phyloP scores from a whole-genome alignment of 2,797 vertebrate genomes.

The Enteromius viviparus region DNA sequence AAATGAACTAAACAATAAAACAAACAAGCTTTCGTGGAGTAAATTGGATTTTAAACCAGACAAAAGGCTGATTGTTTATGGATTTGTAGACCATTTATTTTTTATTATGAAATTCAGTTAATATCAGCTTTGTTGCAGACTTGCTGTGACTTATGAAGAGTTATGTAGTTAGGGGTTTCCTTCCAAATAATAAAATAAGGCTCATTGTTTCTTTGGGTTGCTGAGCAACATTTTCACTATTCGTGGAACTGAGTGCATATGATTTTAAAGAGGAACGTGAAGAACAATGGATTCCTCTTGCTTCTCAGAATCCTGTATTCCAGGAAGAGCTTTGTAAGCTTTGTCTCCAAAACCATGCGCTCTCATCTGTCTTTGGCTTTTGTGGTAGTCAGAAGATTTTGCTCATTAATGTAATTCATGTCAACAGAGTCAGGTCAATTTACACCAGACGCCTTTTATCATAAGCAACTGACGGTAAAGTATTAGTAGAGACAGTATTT shows the following conservation, averaged over 20 bases:
- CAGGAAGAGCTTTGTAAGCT: not conserved
- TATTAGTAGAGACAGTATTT: not conserved
- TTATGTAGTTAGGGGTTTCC: constrained; percentile 18
- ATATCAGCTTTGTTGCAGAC: not conserved
- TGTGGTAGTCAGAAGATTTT: constrained; percentile 5
- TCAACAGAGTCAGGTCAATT: constrained; percentile 9
- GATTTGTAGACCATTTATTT: not conserved
- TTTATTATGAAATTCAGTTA: not conserved
- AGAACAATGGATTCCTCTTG: constrained; percentile 49
- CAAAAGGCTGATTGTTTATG: not conserved
- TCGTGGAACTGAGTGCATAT: constrained; percentile 57
- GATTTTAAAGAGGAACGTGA: constrained; percentile 37
- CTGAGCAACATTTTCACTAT: constrained; percentile 54
- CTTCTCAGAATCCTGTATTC: constrained; percentile 24
- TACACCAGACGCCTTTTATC: not conserved
- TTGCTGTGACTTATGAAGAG: not conserved
- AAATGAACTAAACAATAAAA: constrained; percentile 23
- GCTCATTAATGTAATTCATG: constrained; percentile 7
- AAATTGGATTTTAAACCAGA: constrained; percentile 38
- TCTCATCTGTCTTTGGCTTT: not conserved
- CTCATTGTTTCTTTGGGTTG: constrained; percentile 58
- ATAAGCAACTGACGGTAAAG: not conserved
- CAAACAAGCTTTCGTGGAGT: constrained; percentile 1
- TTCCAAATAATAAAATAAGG: constrained; percentile 40
- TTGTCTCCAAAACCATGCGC: not conserved